Evolutionary conservation across 2,797 vertebrate species (phyloP).

Genomic region (Dermochelys coriacea): DNA sequence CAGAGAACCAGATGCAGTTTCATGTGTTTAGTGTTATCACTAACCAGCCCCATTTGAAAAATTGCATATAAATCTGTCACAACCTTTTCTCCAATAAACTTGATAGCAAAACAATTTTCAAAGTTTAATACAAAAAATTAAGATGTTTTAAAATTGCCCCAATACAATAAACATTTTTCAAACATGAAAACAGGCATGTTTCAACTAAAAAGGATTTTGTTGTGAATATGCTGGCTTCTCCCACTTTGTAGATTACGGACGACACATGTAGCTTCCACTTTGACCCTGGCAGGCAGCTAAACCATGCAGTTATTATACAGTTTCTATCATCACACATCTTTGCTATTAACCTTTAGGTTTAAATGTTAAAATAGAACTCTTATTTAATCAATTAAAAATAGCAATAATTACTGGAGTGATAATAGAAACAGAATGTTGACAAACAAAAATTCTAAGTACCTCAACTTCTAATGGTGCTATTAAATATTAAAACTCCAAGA

Average conservation of each 20-base stretch:
- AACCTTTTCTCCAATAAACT: not conserved
- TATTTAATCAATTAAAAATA: constrained; percentile 58
- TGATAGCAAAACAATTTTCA: not conserved
- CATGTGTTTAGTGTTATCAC: not conserved
- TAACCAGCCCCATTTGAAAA: not conserved
- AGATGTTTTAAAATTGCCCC: constrained; percentile 22
- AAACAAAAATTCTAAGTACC: not conserved
- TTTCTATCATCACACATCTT: constrained; percentile 30
- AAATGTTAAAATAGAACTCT: constrained; percentile 52
- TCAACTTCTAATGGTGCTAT: not conserved
- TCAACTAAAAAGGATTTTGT: constrained; percentile 61
- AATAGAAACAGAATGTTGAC: constrained; percentile 15
- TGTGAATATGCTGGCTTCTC: constrained; percentile 61
- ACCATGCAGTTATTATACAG: constrained; percentile 36
- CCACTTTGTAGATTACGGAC: constrained; percentile 63
- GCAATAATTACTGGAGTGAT: not conserved
- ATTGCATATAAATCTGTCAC: not conserved
- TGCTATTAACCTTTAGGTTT: constrained; percentile 62
- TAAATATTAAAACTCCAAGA: constrained; percentile 12
- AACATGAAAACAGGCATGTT: constrained; percentile 65
- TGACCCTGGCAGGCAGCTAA: constrained; percentile 37
- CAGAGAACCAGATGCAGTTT: not conserved
- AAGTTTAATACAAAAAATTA: not conserved
- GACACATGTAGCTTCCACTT: constrained; percentile 41
- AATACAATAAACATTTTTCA: constrained; percentile 61